phyloP scores from a whole-genome alignment of 1,140 invertebrate genomes.

The Trypoxylus dichotomus region DNA sequence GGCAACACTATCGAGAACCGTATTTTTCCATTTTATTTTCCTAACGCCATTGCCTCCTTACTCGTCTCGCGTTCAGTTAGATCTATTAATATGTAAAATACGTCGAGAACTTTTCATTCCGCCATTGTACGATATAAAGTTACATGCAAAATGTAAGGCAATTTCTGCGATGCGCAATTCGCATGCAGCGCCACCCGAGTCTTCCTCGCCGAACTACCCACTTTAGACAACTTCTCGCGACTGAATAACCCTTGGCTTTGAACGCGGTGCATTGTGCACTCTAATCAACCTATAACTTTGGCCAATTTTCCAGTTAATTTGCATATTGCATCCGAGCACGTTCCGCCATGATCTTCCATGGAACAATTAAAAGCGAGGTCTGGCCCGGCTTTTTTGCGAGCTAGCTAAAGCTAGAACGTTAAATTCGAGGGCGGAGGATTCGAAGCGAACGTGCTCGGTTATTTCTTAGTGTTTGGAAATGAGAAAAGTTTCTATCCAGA shows the following conservation, averaged over 20 bases:
- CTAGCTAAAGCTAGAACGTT: neutral
- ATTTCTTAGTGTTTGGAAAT: conserved; percentile 14
- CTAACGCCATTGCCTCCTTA: neutral
- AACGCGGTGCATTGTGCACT: conserved; percentile 27
- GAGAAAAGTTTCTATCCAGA: conserved; percentile 1
- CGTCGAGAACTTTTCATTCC: conserved; percentile 23
- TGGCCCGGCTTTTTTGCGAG: neutral
- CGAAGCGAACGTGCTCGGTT: neutral
- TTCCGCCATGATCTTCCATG: neutral
- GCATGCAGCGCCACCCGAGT: conserved; percentile 31
- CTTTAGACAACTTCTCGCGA: neutral
- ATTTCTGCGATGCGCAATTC: conserved; percentile 38
- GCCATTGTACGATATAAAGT: conserved; percentile 11
- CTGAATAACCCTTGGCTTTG: conserved; percentile 12
- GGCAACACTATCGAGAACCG: neutral
- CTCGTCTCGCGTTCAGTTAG: neutral
- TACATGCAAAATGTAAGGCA: conserved; percentile 32
- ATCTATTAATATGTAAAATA: conserved; percentile 18
- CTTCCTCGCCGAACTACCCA: conserved; percentile 25
- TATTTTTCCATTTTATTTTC: neutral
- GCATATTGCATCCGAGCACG: conserved; percentile 15
- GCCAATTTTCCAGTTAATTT: conserved; percentile 29
- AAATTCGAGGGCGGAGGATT: neutral
- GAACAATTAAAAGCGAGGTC: neutral
- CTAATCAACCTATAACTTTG: conserved; percentile 28